Conservation (phyloP, 2,888 invertebrate genomes). For the Carcina quercana region DNA sequence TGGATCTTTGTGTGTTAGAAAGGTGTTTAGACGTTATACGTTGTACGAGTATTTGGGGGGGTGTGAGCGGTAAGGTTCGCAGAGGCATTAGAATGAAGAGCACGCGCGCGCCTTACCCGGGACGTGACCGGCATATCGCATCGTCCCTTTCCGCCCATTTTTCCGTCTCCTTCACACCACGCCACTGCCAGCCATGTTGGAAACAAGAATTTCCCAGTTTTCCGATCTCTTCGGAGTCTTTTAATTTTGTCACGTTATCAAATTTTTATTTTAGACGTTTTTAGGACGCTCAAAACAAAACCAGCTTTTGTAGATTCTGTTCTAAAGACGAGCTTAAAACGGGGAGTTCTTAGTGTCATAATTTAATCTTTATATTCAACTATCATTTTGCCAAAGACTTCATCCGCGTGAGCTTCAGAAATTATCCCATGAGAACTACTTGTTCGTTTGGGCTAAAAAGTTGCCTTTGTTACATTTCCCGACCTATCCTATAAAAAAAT, state of each 20-base stretch:
- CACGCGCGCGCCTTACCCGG: slow-evolving; percentile 69
- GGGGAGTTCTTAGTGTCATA: too few relatives aligned
- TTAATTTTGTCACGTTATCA: slow-evolving; percentile 63
- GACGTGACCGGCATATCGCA: slow-evolving; percentile 72
- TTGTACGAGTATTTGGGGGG: slow-evolving; percentile 43
- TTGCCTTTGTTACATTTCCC: too few relatives aligned
- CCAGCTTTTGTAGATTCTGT: not conserved
- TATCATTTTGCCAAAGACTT: too few relatives aligned
- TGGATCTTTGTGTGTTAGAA: slow-evolving; percentile 25
- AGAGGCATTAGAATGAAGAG: slow-evolving; percentile 65
- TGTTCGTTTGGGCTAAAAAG: too few relatives aligned
- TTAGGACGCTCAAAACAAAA: not conserved
- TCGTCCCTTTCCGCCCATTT: slow-evolving; percentile 65
- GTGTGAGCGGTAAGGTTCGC: slow-evolving; percentile 57
- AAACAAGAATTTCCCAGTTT: slow-evolving; percentile 64
- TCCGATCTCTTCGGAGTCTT: slow-evolving; percentile 60
- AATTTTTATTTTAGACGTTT: slow-evolving; percentile 32
- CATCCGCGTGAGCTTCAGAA: too few relatives aligned
- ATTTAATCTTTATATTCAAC: too few relatives aligned
- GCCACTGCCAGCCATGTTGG: slow-evolving; percentile 68
- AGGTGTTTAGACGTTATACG: slow-evolving; percentile 45
- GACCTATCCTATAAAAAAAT: too few relatives aligned
- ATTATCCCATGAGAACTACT: too few relatives aligned
- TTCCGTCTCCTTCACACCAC: slow-evolving; percentile 58
- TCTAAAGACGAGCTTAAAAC: too few relatives aligned